These are phyloP conservation scores for Pristiophorus japonicus DNA, from an alignment of 2,113 vertebrate genomes.

Conservation along the genomic window DNA sequence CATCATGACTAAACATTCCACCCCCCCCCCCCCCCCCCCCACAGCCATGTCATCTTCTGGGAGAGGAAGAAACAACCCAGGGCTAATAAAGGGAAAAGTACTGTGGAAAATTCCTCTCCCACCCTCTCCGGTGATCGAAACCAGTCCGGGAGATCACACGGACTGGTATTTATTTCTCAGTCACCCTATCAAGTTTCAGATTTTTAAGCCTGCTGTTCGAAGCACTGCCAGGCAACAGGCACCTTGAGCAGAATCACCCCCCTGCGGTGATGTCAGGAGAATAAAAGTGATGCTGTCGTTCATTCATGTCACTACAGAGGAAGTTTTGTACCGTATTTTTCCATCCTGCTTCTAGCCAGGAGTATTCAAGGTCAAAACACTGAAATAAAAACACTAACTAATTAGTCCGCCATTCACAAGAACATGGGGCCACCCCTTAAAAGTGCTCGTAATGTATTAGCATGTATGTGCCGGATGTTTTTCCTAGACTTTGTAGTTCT, in stretches of 20 bases:
- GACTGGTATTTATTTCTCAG: constrained; percentile 45
- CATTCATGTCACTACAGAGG: neutral
- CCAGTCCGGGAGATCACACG: constrained; percentile 51
- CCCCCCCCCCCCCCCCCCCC: neutral
- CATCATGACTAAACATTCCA: neutral
- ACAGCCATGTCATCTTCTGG: neutral
- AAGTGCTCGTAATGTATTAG: too few species aligned
- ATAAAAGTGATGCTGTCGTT: neutral
- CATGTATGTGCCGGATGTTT: neutral
- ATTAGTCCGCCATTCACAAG: neutral
- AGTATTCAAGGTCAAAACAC: neutral
- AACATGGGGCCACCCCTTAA: neutral
- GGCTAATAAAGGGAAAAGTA: constrained; percentile 40
- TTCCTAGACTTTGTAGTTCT: neutral
- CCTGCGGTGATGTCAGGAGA: neutral
- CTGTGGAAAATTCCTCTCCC: neutral
- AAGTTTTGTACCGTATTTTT: neutral
- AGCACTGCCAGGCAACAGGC: constrained; percentile 40
- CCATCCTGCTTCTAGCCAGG: neutral
- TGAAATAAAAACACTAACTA: neutral
- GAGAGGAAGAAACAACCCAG: constrained; percentile 32
- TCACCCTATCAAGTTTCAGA: constrained; percentile 43
- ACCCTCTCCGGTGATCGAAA: neutral
- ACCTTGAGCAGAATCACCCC: neutral
- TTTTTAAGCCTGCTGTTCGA: constrained; percentile 41